phyloP scores from a whole-genome alignment of 2,888 invertebrate species.

The Microdon myrmicae region DNA sequence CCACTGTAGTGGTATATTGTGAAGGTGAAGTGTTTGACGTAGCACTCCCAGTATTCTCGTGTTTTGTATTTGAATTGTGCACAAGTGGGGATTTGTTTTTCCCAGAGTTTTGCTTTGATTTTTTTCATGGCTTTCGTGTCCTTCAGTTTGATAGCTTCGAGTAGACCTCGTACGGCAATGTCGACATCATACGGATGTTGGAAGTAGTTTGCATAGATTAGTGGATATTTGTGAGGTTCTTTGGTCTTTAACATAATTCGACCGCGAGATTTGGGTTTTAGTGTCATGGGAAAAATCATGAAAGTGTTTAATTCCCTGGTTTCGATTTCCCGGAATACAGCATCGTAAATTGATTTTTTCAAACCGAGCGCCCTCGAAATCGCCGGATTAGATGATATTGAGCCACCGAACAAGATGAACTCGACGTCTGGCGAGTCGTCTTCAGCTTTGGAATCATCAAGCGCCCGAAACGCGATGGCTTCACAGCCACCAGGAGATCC shows the following conservation, averaged over 20 bases:
- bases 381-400: slow-evolving; percentile 65
- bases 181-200: slow-evolving; percentile 73
- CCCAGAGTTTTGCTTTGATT: slow-evolving; percentile 69
- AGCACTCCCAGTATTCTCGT: slow-evolving; percentile 76
- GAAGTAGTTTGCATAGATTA: slow-evolving; percentile 77
- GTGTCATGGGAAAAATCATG: slow-evolving; percentile 72
- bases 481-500: slow-evolving; percentile 72
- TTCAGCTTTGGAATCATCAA: slow-evolving; percentile 68
- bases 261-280: slow-evolving; percentile 78
- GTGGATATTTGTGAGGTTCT: slow-evolving; percentile 75
- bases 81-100: slow-evolving; percentile 73
- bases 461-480: slow-evolving; percentile 73
- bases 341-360: slow-evolving; percentile 66
- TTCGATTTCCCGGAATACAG: slow-evolving; percentile 66
- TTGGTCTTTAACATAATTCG: slow-evolving; percentile 72
- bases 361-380: slow-evolving; percentile 68
- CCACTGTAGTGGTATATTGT: slow-evolving; percentile 75
- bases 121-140: slow-evolving; percentile 69
- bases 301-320: slow-evolving; percentile 67
- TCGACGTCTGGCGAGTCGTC: slow-evolving; percentile 77
- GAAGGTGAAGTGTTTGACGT: slow-evolving; percentile 71
- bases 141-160: slow-evolving; percentile 68
- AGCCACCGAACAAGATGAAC: slow-evolving; percentile 73
- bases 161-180: slow-evolving; percentile 72
- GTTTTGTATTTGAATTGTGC: slow-evolving; percentile 67